These are phyloP conservation scores for Lutraria rhynchaena DNA, from an alignment of 1,140 invertebrate species.

Conservation along the genomic window DNA sequence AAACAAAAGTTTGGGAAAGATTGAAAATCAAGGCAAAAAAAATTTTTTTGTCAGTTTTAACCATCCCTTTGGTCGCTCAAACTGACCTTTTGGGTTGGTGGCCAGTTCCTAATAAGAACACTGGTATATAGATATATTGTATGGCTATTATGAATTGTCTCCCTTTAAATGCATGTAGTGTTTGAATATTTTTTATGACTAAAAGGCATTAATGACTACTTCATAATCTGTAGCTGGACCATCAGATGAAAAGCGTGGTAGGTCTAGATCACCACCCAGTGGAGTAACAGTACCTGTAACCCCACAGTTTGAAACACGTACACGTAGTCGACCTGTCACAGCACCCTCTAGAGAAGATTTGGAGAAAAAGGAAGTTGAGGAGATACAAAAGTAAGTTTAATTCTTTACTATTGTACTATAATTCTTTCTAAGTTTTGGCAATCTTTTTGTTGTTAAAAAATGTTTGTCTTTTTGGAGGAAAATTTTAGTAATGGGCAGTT, in stretches of 20 bases:
- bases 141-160: no score
- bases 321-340: constrained; percentile 67
- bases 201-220: not conserved
- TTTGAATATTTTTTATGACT: no score
- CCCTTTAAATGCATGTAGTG: no score
- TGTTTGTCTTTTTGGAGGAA: not conserved
- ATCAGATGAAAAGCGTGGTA: constrained; percentile 31
- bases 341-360: constrained; percentile 70
- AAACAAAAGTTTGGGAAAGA: no score
- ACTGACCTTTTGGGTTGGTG: no score
- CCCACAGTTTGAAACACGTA: constrained; percentile 73
- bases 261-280: constrained; percentile 57
- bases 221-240: not conserved
- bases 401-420: no score
- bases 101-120: no score
- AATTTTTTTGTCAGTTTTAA: no score
- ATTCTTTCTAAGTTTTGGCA: not conserved
- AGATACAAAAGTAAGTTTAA: constrained; percentile 78
- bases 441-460: not conserved
- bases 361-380: constrained; percentile 78
- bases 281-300: constrained; percentile 74
- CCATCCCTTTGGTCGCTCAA: no score
- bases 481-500: not conserved
- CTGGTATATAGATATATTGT: no score
- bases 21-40: no score